phyloP scores from a whole-genome alignment of 64 coral and sea anemone species.

The Pachyseris speciosa region DNA sequence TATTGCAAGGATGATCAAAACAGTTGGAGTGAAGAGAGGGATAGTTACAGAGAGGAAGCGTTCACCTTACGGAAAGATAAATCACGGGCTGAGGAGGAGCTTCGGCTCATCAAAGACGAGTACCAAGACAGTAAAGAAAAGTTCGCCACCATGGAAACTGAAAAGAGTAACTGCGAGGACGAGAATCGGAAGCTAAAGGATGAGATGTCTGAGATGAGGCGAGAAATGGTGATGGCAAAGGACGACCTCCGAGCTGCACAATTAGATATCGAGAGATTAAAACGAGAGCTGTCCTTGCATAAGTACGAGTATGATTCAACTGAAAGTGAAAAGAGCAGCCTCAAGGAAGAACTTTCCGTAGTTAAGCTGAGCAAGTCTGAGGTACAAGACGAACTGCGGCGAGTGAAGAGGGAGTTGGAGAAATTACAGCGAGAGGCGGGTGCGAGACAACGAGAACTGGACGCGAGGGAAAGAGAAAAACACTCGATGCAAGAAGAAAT shows the following conservation, averaged over 20 bases:
- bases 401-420: neutral
- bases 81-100: slow-evolving; percentile 34
- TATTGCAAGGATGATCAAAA: slow-evolving; percentile 16
- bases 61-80: slow-evolving; percentile 58
- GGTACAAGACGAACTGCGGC: slow-evolving; percentile 12
- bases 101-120: slow-evolving; percentile 65
- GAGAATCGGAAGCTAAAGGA: slow-evolving; percentile 57
- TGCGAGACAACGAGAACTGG: neutral
- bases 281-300: slow-evolving; percentile 43
- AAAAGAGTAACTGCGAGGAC: slow-evolving; percentile 29
- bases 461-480: slow-evolving; percentile 47
- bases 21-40: slow-evolving; percentile 50
- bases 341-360: slow-evolving; percentile 41
- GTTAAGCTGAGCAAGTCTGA: slow-evolving; percentile 21
- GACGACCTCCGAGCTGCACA: slow-evolving; percentile 22
- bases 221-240: neutral
- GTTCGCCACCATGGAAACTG: slow-evolving; percentile 41
- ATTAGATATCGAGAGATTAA: slow-evolving; percentile 46
- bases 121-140: slow-evolving; percentile 65
- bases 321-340: slow-evolving; percentile 25
- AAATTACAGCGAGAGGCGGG: slow-evolving; percentile 15
- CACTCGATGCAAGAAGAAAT: slow-evolving; percentile 59
- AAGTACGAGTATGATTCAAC: slow-evolving; percentile 26
- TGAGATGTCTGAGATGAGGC: slow-evolving; percentile 6
- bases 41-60: slow-evolving; percentile 45